A percentile compares a stretch with the other conserved stretches of the same genome.
Conservation (phyloP, 2,888 invertebrate genomes). For the Torymus auratus region DNA sequence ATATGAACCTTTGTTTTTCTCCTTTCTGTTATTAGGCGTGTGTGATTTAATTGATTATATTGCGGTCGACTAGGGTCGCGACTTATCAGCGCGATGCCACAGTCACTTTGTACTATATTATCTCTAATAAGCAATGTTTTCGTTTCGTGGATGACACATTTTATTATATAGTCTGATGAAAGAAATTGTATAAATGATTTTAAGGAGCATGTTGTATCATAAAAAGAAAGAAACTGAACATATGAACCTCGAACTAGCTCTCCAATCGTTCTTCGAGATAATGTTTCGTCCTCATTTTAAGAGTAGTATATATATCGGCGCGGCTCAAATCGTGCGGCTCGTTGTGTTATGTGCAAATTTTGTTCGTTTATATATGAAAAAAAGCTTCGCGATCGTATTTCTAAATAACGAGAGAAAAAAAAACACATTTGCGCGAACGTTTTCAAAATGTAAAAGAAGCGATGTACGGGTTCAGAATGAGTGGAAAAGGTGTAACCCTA, state of each 20-base stretch:
- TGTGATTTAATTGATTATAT: slow-evolving; percentile 23
- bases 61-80: slow-evolving; percentile 3
- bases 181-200: slow-evolving; percentile 53
- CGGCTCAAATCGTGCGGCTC: slow-evolving; percentile 35
- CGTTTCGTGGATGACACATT: slow-evolving; percentile 41
- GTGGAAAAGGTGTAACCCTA: slow-evolving; percentile 58
- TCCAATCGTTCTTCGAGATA: slow-evolving; percentile 45
- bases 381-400: slow-evolving; percentile 42
- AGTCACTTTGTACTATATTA: slow-evolving; percentile 51
- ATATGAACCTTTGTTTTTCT: slow-evolving; percentile 47
- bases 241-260: slow-evolving; percentile 53
- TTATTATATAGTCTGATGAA: slow-evolving; percentile 48
- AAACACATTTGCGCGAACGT: slow-evolving; percentile 25
- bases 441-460: slow-evolving; percentile 49
- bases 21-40: slow-evolving; percentile 44
- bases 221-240: slow-evolving; percentile 40
- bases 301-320: slow-evolving; percentile 43
- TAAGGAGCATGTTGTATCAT: slow-evolving; percentile 51
- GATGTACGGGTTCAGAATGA: slow-evolving; percentile 31
- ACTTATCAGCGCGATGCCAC: neutral
- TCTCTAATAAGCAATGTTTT: slow-evolving; percentile 39
- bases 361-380: slow-evolving; percentile 44
- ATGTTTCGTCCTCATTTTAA: slow-evolving; percentile 50
- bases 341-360: slow-evolving; percentile 56
- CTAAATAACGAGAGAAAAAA: neutral